Base-by-base conservation (phyloP, 2,797 vertebrate species). In the Thaleichthys pacificus region DNA sequence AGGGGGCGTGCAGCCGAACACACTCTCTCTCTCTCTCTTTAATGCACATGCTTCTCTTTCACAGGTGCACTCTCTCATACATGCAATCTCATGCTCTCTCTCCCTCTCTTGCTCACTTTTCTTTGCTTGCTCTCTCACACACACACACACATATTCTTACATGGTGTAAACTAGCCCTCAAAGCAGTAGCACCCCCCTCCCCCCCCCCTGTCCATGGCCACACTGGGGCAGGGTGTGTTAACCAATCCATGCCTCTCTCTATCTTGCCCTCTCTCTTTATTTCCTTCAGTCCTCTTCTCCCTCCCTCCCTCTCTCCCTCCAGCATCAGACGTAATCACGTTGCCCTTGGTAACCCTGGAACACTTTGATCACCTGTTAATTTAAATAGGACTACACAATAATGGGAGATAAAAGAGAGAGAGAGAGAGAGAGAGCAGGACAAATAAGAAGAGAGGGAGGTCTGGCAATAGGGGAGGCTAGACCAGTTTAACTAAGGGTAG, bases 131-230 rank as follows among this genome's bases (percentile, higher is more conserved):
- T 32, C 49, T 14, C 49, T 3, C 35, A 49, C 49, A 80, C 62
- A 73, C 68, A 60, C 70, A 75, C 24, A 65, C 56, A 65, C 71
- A 30, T 56, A 26, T 60, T 57, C 49, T 19, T 24, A 28, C 66
- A 68, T 47, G 64, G 79, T 87, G 82, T 79, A 80, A 85, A 84
- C 69, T 67, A 73, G 58, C 66, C 71, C 74, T 68, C 79, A 79
- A 69, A 76, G 81, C 71, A 74, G 77, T 74, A 77, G 68, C 68
- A 42, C 38, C 47, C 47, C 15, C 58, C 14, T 17, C 24, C 22
- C 58, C n/a, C 60, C 22, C 21, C 56, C 61, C 47, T n/a, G 15
- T 35, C 63, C 35, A 65, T 35, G 30, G 15, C 21, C 12, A 21
- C 14, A 4, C 64, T 22, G 38, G 54, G 24, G 17, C 49, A 15